phyloP scores from a whole-genome alignment of 2,113 vertebrate genomes.

The Megatriorchis doriae region DNA sequence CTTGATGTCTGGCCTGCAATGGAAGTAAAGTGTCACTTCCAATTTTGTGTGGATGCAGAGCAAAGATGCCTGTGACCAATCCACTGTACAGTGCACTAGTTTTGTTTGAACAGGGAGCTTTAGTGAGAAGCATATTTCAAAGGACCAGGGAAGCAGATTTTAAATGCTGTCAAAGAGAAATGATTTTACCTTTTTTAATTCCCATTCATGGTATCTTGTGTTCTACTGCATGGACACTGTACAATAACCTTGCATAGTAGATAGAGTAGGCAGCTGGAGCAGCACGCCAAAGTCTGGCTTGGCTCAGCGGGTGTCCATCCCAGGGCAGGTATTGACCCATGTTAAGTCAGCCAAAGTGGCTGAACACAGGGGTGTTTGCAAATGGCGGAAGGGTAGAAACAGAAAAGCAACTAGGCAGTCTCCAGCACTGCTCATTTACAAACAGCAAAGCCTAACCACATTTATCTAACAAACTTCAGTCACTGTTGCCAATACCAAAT shows the following conservation, averaged over 20 bases:
- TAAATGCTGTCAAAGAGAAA: conserved; percentile 10
- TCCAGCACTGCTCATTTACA: background rate
- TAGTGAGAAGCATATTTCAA: conserved; percentile 32
- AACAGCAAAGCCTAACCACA: background rate
- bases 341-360: background rate
- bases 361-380: background rate
- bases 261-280: background rate
- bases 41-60: conserved; percentile 60
- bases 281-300: rapidly evolving
- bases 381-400: background rate
- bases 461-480: background rate
- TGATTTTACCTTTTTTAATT: background rate
- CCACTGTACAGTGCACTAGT: background rate
- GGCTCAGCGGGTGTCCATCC: rapidly evolving
- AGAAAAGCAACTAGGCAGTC: background rate
- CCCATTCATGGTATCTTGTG: background rate
- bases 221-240: background rate
- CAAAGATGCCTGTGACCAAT: conserved; percentile 62
- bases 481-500: background rate
- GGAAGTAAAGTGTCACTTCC: conserved; percentile 54
- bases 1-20: conserved; percentile 51
- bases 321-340: background rate
- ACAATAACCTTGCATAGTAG: background rate
- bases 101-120: conserved; percentile 24
- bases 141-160: background rate